These are phyloP conservation scores for Mimachlamys varia DNA, from an alignment of 2,888 invertebrate species.

Conservation along the genomic window DNA sequence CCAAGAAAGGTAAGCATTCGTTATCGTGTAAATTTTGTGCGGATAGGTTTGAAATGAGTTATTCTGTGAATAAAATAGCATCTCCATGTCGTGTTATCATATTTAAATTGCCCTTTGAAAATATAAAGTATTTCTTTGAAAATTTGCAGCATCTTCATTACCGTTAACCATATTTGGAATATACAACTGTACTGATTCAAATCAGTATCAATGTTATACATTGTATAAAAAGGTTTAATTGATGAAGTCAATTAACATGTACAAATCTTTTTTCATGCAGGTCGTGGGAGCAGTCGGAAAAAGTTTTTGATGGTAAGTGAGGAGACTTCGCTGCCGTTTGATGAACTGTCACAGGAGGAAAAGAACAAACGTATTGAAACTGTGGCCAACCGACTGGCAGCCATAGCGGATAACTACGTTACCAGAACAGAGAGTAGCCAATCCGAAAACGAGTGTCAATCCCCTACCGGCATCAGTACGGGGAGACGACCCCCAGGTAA, in stretches of 20 bases:
- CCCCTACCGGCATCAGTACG: background rate
- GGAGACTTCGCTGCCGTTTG: background rate
- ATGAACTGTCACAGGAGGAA: constrained; percentile 40
- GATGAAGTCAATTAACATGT: background rate
- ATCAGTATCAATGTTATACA: too few relatives aligned
- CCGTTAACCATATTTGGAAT: too few relatives aligned
- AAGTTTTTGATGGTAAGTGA: background rate
- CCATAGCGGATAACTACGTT: constrained; percentile 48
- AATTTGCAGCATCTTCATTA: too few relatives aligned
- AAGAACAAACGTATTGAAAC: constrained; percentile 45
- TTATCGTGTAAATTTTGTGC: background rate
- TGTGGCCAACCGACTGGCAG: constrained; percentile 46
- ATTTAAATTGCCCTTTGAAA: too few relatives aligned
- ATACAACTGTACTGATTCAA: too few relatives aligned
- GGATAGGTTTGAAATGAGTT: too few relatives aligned
- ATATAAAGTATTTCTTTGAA: too few relatives aligned
- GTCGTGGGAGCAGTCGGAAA: background rate
- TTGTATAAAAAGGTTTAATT: too few relatives aligned
- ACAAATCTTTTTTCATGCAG: background rate
- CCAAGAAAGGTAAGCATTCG: background rate
- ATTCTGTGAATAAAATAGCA: too few relatives aligned
- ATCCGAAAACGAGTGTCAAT: background rate
- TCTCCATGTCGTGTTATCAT: too few relatives aligned
- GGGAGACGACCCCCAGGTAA: background rate
- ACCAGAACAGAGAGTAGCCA: constrained; percentile 37